phyloP scores from a whole-genome alignment of 2,888 invertebrate species.

The Rhagium mordax region DNA sequence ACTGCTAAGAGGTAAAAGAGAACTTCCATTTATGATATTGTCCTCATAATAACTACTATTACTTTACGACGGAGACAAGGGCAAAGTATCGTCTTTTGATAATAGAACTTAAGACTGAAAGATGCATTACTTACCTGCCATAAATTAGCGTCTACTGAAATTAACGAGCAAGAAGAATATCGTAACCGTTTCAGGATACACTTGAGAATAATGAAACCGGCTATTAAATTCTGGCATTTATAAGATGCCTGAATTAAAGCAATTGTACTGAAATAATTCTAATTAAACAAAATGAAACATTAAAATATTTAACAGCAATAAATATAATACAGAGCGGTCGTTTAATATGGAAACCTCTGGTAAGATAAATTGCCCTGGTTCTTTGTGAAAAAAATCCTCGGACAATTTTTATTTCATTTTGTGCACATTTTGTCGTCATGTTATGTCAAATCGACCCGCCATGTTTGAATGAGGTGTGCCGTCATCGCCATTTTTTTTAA shows the following conservation, averaged over 20 bases:
- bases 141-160: conserved; percentile 43
- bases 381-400: too few species aligned
- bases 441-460: too few species aligned
- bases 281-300: too few species aligned
- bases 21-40: conserved; percentile 44
- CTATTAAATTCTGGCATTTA: conserved; percentile 8
- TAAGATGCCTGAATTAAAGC: not conserved
- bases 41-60: conserved; percentile 46
- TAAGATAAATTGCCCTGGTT: too few species aligned
- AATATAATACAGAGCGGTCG: too few species aligned
- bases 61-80: conserved; percentile 35
- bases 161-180: conserved; percentile 35
- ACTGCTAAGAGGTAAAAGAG: conserved; percentile 30
- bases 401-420: too few species aligned
- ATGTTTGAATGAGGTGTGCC: too few species aligned
- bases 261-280: too few species aligned
- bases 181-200: not conserved
- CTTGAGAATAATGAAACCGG: not conserved
- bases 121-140: conserved; percentile 44
- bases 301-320: too few species aligned
- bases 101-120: conserved; percentile 40
- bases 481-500: too few species aligned
- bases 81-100: conserved; percentile 43
- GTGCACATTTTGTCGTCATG: too few species aligned
- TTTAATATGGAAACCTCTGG: too few species aligned